A percentile compares a stretch with the other conserved stretches of the same genome.
phyloP scores from a whole-genome alignment of 2,113 vertebrate genomes.

The Forbesichthys papilliferus region DNA sequence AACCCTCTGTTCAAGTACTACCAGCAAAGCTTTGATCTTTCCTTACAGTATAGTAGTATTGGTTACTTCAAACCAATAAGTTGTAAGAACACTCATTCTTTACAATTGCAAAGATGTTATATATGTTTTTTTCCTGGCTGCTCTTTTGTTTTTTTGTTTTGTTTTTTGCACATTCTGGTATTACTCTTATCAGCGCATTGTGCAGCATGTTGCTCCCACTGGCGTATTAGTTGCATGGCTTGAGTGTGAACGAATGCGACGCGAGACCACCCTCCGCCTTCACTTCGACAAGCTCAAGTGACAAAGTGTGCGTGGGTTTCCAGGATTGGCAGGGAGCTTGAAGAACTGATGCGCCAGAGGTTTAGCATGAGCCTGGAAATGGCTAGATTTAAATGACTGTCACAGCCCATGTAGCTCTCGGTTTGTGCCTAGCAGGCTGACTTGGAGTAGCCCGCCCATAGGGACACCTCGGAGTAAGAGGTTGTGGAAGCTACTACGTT shows the following conservation, averaged over 20 bases:
- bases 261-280: slow-evolving; percentile 19
- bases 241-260: slow-evolving; percentile 40
- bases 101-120: no score
- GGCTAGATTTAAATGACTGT: slow-evolving; percentile 53
- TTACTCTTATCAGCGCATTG: slow-evolving; percentile 18
- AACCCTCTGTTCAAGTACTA: slow-evolving; percentile 12
- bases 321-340: slow-evolving; percentile 8
- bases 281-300: not conserved
- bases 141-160: no score
- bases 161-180: no score
- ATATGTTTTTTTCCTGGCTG: no score
- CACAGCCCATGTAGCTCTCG: slow-evolving; percentile 34
- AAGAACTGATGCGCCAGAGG: slow-evolving; percentile 5
- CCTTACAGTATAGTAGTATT: no score
- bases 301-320: slow-evolving; percentile 9
- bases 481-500: slow-evolving; percentile 9
- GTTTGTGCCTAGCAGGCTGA: slow-evolving; percentile 17
- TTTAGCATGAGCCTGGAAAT: slow-evolving; percentile 13
- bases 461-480: slow-evolving; percentile 18
- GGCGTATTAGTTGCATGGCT: slow-evolving; percentile 36
- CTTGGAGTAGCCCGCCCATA: slow-evolving; percentile 5
- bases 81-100: no score
- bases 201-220: slow-evolving; percentile 18
- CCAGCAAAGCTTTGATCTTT: not conserved
- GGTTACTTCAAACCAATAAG: no score